Evolutionary conservation across 2,888 invertebrate species (phyloP), one percentile per base, ranked within the genome.

Genomic region (Aspidapion aeneum): DNA sequence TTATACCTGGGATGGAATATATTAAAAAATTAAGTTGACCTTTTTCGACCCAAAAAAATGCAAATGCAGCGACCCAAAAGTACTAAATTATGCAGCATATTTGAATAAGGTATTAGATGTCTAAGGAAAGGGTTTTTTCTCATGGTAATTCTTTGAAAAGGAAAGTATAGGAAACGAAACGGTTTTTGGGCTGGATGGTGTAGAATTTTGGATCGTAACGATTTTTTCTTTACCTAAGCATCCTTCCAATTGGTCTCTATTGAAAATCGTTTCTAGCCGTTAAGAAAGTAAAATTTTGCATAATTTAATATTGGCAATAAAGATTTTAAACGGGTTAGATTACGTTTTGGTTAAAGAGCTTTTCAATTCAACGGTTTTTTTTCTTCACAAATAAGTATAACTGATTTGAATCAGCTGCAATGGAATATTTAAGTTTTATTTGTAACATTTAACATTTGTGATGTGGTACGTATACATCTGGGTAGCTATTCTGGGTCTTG

Each of bases 21-120:
- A 74, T 75, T 75, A 77, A 76, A 35, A 35, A 35, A 77, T 76
- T 74, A 76, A 73, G 75, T 74, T 77, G 77, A 76, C 76, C 77
- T 75, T 77, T 75, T 70, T 68, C 68, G 70, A 68, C 74, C 74
- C 70, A 68, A 58, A 70, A 75, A 76, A 76, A 80, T 79, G 80
- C 79, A 80, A 80, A 80, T 80, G 72, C 71, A 68, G 69, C 70
- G 64, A 72, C 74, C 75, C 74, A 70, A 73, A 74, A 74, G 73
- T 72, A 70, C 72, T 76, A 77, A 79, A 76, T 73, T 78, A 79
- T 79, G 78, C 77, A 76, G 73, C 74, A 70, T 74, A 79, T 80
- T 79, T 77, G 77, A 79, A 76, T 77, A 75, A 73, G 66, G 72
- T 66, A 73, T 75, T 74, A 71, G 74, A 71, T 74, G 66, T 69